Conservation (phyloP, 1,140 invertebrate species). For the Drosophila serrata region DNA sequence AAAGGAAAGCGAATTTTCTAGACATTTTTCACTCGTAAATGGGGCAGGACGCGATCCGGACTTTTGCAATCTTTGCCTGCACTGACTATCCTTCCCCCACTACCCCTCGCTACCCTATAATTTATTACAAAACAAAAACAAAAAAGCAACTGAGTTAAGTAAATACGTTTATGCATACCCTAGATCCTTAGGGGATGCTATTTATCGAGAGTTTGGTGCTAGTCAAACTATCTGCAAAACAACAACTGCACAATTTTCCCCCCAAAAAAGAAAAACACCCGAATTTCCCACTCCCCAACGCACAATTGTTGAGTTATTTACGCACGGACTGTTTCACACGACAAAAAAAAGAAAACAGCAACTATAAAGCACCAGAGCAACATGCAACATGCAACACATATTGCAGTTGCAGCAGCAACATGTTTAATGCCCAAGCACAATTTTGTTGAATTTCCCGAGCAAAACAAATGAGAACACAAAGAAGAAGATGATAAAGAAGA, state of each 20-base stretch:
- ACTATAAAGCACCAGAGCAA: slow-evolving; percentile 47
- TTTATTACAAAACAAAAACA: slow-evolving; percentile 53
- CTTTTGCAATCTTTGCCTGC: slow-evolving; percentile 73
- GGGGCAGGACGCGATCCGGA: slow-evolving; percentile 70
- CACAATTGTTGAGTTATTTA: slow-evolving; percentile 68
- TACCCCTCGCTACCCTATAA: slow-evolving; percentile 47
- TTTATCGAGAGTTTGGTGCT: slow-evolving; percentile 82
- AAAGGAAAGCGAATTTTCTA: slow-evolving; percentile 51
- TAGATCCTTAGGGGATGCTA: slow-evolving; percentile 34
- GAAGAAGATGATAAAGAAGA: slow-evolving; percentile 32
- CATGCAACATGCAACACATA: slow-evolving; percentile 39
- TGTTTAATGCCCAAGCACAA: slow-evolving; percentile 77
- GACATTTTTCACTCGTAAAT: slow-evolving; percentile 32
- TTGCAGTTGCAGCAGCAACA: slow-evolving; percentile 46
- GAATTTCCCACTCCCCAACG: slow-evolving; percentile 21
- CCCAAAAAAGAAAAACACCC: slow-evolving; percentile 18
- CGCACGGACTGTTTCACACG: slow-evolving; percentile 73
- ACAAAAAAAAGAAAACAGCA: slow-evolving; percentile 55
- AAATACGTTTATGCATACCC: slow-evolving; percentile 62
- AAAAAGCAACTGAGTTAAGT: slow-evolving; percentile 64
- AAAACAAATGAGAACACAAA: slow-evolving; percentile 42
- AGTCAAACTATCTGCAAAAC: slow-evolving; percentile 84
- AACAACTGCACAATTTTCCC: slow-evolving; percentile 45
- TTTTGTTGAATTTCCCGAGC: slow-evolving; percentile 56
- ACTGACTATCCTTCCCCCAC: slow-evolving; percentile 60